Base-by-base conservation (phyloP, 1,140 invertebrate species). In the Leucophenga varia region DNA sequence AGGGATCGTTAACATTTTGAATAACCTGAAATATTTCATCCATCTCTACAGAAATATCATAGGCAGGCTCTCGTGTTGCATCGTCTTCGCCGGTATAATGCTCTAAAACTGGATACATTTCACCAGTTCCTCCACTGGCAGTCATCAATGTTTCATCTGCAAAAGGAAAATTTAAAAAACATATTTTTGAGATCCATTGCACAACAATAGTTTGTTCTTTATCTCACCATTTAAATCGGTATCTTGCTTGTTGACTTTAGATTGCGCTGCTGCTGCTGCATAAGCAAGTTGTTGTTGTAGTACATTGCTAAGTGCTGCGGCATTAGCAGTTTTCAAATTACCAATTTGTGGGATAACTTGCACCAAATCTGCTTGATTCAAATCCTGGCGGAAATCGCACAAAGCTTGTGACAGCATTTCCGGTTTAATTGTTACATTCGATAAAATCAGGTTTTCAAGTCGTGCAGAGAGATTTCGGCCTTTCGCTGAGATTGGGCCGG, bases 21-120 rank as follows among this genome's bases (percentile, higher is more conserved):
- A 49, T 38, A 44, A 70, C 70, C 50, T 73, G 69, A 38, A 75
- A 72, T 53, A 74, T 68, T 16, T 75, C 73, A 44, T 75, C 70
- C 60, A 75, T 70, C 53, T 71, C 65, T 18, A 55, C 65, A n/a
- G 54, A 52, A 13, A 69, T 57, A 31, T 68, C 68, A 55, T 70
- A 67, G 20, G 55, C 57, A 16, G 42, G 19, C 12, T 54, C 57
- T 40, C 60, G 55, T 16, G 41, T 44, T 3, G 57, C 37, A n/a
- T 57, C 48, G 17, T 47, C 61, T 39, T 71, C 63, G 18, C 37
- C 53, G 34, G 55, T 45, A 28, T 58, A 69, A 17, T 58, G 57
- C 28, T 68, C 64, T 31, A 69, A 35, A 8, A 52, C 64, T n/a
- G 50, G 47, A 40, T 67, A 67, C 2, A 67, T 30, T 10, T 67